These are phyloP conservation scores for Myoxocephalus aenaeus DNA, from an alignment of 2,797 vertebrate species.

Conservation along the genomic window DNA sequence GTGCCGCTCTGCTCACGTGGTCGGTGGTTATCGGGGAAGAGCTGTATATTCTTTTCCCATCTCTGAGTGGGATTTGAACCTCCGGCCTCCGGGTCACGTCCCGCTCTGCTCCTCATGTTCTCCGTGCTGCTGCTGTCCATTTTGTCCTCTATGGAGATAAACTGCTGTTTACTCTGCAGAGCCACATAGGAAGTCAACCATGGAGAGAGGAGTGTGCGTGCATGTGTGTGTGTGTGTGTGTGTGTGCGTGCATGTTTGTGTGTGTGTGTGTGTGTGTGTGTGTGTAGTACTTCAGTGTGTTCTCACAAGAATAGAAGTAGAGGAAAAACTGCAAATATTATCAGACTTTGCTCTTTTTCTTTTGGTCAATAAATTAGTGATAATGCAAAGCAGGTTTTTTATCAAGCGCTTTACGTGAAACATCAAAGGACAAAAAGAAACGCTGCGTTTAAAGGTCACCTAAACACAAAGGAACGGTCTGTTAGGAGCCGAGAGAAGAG, in stretches of 20 bases:
- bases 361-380: neutral
- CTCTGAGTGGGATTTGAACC: constrained; percentile 36
- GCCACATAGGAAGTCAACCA: constrained; percentile 47
- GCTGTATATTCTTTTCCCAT: constrained; percentile 12
- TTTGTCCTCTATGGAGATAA: constrained; percentile 61
- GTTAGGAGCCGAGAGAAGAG: too few species aligned
- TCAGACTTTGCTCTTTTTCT: neutral
- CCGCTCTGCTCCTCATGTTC: constrained; percentile 30
- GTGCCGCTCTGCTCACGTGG: neutral
- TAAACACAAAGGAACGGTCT: too few species aligned
- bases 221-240: too few species aligned
- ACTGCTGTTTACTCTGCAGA: constrained; percentile 60
- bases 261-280: constrained; percentile 10
- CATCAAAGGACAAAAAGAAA: too few species aligned
- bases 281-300: neutral
- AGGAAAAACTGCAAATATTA: neutral
- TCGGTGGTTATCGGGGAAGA: neutral
- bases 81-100: constrained; percentile 25
- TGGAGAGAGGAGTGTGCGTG: constrained; percentile 8
- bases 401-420: too few species aligned
- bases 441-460: too few species aligned
- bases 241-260: too few species aligned
- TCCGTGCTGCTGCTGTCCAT: constrained; percentile 38
- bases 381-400: too few species aligned
- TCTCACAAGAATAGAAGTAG: constrained; percentile 1